phyloP scores from a whole-genome alignment of 2,797 vertebrate genomes.

The Ctenosaura bakeri region DNA sequence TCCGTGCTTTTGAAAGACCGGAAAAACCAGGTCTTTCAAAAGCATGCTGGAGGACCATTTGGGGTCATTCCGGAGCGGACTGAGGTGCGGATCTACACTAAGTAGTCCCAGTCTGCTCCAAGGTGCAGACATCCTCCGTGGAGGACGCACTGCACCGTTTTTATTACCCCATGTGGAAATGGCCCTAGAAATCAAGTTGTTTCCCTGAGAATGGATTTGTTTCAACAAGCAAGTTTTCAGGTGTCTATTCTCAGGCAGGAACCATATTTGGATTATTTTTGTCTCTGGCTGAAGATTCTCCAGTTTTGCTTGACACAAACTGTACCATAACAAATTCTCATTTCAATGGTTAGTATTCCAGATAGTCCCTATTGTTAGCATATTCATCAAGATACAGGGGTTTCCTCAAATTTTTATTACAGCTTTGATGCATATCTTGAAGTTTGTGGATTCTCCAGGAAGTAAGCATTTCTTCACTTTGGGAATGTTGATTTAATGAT shows the following conservation, averaged over 20 bases:
- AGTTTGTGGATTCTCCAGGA: not conserved
- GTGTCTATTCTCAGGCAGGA: not conserved
- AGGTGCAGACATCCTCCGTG: no score
- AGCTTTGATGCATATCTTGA: not conserved
- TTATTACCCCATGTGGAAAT: no score
- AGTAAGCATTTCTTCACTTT: not conserved
- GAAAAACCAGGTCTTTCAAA: no score
- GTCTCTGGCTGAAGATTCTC: not conserved
- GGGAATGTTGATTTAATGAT: constrained; percentile 17
- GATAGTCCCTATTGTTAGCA: not conserved
- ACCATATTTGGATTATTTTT: not conserved
- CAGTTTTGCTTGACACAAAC: not conserved
- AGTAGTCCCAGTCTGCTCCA: no score
- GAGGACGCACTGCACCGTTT: no score
- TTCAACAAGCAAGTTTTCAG: no score
- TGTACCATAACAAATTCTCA: not conserved
- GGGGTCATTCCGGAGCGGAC: no score
- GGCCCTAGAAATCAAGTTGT: no score
- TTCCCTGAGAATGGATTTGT: no score
- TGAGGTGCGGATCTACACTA: no score
- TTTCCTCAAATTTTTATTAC: not conserved
- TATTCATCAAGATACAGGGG: fast-evolving
- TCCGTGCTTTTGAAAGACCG: no score
- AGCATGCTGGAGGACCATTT: no score
- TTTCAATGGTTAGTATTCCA: not conserved